phyloP scores from a whole-genome alignment of 2,888 invertebrate genomes.

The Mystacides longicornis region DNA sequence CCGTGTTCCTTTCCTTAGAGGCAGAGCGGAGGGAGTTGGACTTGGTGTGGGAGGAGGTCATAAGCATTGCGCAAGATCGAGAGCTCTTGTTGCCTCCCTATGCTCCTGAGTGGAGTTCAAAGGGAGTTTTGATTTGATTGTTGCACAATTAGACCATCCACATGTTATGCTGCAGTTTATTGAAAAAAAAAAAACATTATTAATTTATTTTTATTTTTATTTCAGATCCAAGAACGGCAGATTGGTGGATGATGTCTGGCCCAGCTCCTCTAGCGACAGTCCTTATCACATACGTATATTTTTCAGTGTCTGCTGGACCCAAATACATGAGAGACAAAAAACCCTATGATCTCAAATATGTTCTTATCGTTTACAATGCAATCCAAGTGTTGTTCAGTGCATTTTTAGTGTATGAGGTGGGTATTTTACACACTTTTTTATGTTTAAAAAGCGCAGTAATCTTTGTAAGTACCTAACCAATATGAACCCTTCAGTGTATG shows the following conservation, averaged over 20 bases:
- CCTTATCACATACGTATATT: slow-evolving; percentile 58
- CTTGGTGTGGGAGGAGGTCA: too few species aligned
- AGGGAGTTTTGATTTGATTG: too few species aligned
- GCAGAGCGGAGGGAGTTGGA: too few species aligned
- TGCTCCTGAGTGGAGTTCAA: too few species aligned
- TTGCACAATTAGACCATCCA: not conserved
- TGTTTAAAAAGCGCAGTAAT: too few species aligned
- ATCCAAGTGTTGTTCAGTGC: slow-evolving; percentile 80
- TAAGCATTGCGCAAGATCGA: too few species aligned
- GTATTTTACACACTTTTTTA: too few species aligned
- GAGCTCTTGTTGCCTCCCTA: too few species aligned
- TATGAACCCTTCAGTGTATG: too few species aligned
- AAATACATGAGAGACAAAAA: slow-evolving; percentile 67
- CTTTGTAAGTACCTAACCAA: too few species aligned
- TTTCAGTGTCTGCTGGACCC: slow-evolving; percentile 69
- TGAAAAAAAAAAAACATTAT: too few species aligned
- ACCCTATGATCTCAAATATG: slow-evolving; percentile 62
- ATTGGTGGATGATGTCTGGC: slow-evolving; percentile 72
- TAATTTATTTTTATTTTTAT: not conserved
- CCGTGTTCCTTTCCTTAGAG: too few species aligned
- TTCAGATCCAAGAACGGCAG: slow-evolving; percentile 66
- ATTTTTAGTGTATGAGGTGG: slow-evolving; percentile 55
- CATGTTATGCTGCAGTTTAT: not conserved
- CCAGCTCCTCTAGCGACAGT: slow-evolving; percentile 63
- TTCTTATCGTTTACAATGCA: slow-evolving; percentile 76